Base-by-base conservation (phyloP, 2,797 vertebrate genomes). In the Hozukius guyotensis region DNA sequence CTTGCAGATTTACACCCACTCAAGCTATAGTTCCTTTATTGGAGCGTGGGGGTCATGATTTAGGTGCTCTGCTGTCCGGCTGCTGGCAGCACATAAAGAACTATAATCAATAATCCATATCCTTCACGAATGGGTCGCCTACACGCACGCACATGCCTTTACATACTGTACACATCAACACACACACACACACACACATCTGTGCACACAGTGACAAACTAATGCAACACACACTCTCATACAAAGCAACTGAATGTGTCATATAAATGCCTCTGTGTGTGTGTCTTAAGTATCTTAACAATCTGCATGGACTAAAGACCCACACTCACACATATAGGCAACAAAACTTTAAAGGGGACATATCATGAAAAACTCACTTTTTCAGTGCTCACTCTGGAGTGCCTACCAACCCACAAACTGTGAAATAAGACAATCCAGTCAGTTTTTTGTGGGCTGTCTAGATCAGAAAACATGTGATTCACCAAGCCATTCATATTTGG, bases 101-200 rank as follows among this genome's bases (percentile, higher is more conserved):
- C 74, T 59, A 72, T 87, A 90, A 94, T 94, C 94, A 94, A 93
- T 94, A 92, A 93, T 89, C 91, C 72, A 93, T 92, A 93, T 87
- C 80, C 89, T 84, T 88, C 85, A 87, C 31, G n/a, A 88, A 78
- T 82, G 61, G 66, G 59, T 71, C 14, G 8, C 42, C 75, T 73
- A 67, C 80, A 76, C 25, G 3, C 77, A 76, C 20, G 38, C 60
- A 24, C 55, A 60, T 4, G 6, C 13, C 67, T n/a, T 12, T 20
- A 56, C 53, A 63, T 34, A 55, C 64, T n/a, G 10, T 65, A 12
- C 53, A 36, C 31, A 55, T 64, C 18, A 10, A 49, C 6, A 49
- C 42, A 49, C 38, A 36, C 32, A 34, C 24, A 62, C 31, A 38
- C 4, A 38, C 36, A 46, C 25, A 63, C 32, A 68, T 63, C 12